phyloP scores from a whole-genome alignment of 2,888 invertebrate species.

The Leptura quadrifasciata region DNA sequence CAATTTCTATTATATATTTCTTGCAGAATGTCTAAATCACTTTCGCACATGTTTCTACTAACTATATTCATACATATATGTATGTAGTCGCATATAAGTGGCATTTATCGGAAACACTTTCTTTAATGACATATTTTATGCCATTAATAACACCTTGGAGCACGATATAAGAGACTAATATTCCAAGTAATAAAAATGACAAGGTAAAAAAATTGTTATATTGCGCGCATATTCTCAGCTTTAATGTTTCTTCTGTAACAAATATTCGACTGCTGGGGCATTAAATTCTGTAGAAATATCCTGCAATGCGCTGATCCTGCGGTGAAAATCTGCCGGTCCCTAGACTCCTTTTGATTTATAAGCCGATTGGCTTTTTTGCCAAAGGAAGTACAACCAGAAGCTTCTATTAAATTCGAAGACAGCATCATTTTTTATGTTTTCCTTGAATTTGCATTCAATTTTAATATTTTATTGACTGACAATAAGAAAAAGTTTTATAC shows the following conservation, averaged over 20 bases:
- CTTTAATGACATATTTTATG: too few species aligned
- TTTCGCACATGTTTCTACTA: too few species aligned
- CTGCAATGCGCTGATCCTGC: constrained; percentile 63
- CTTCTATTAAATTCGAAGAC: constrained; percentile 15
- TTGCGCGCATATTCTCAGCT: constrained; percentile 8
- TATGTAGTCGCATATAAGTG: too few species aligned
- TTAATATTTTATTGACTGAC: background rate
- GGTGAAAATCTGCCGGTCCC: constrained; percentile 58
- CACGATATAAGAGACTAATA: background rate
- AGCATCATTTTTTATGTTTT: background rate
- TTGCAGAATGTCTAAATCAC: too few species aligned
- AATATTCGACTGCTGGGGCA: constrained; percentile 16
- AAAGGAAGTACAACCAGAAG: background rate
- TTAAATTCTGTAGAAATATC: constrained; percentile 46
- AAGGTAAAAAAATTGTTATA: background rate
- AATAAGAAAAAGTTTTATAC: background rate
- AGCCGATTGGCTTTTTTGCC: constrained; percentile 46
- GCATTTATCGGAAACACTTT: too few species aligned
- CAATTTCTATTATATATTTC: too few species aligned
- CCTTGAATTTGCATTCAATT: background rate
- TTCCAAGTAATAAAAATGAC: background rate
- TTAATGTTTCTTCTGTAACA: constrained; percentile 12
- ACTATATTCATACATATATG: too few species aligned
- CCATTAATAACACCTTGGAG: too few species aligned
- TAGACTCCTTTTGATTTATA: constrained; percentile 59